A percentile compares a stretch with the other conserved stretches of the same genome.
Conservation (phyloP, 2,113 vertebrate genomes). For the Mormoops blainvillei region DNA sequence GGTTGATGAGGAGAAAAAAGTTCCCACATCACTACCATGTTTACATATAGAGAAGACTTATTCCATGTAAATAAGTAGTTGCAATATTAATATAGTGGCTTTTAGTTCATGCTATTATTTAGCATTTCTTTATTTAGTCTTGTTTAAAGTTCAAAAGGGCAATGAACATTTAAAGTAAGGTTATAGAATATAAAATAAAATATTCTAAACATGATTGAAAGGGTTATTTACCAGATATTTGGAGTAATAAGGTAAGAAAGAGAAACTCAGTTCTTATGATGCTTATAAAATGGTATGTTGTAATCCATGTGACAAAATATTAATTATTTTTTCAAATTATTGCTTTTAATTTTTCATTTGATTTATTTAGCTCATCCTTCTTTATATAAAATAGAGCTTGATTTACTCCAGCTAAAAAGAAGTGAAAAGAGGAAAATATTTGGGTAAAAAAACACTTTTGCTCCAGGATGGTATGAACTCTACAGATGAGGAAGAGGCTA, state of each 20-base stretch:
- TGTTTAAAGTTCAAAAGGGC: not conserved
- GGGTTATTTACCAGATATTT: not conserved
- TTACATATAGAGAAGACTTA: not conserved
- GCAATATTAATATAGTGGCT: fast-evolving
- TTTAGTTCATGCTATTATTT: not conserved
- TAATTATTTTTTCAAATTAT: not conserved
- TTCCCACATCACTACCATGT: not conserved
- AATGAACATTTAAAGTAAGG: not conserved
- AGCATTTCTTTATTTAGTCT: not conserved
- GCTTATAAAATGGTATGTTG: not conserved
- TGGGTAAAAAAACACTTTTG: not conserved
- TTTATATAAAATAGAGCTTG: not conserved
- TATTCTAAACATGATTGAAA: not conserved
- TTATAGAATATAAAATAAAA: not conserved
- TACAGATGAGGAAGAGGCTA: too few relatives aligned
- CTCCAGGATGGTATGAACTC: not conserved
- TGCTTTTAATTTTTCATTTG: not conserved
- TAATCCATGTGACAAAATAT: not conserved
- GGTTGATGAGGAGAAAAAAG: not conserved
- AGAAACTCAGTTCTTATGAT: not conserved
- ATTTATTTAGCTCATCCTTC: not conserved
- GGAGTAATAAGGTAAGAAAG: not conserved
- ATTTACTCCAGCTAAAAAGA: not conserved
- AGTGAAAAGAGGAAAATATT: not conserved
- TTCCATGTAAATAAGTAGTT: constrained; percentile 7